These are phyloP conservation scores for Napeogenes inachia DNA, from an alignment of 2,888 invertebrate species.

Conservation along the genomic window DNA sequence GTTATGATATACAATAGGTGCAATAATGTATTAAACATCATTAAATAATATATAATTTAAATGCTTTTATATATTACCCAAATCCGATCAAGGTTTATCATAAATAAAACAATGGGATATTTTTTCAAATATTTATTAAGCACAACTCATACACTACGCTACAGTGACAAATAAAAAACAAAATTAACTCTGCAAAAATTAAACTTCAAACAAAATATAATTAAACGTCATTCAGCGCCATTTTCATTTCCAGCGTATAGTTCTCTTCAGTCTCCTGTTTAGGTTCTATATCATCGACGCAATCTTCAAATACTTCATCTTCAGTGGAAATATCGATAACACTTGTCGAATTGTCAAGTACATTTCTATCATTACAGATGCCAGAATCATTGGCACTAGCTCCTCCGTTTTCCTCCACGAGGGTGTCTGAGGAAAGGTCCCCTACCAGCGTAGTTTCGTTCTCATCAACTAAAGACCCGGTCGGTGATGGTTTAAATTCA, in stretches of 20 bases:
- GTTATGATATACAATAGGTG: too few relatives aligned
- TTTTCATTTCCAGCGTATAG: slow-evolving; percentile 67
- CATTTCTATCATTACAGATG: slow-evolving; percentile 32
- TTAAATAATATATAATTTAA: too few relatives aligned
- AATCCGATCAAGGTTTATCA: too few relatives aligned
- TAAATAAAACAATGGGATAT: too few relatives aligned
- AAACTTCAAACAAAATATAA: slow-evolving; percentile 9
- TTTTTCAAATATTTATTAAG: too few relatives aligned
- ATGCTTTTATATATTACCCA: too few relatives aligned
- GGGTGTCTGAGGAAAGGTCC: slow-evolving; percentile 44
- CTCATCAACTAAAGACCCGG: slow-evolving; percentile 43
- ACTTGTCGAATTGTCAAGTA: slow-evolving; percentile 15
- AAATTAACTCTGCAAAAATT: slow-evolving; percentile 2
- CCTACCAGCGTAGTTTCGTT: slow-evolving; percentile 51
- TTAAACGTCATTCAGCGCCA: slow-evolving; percentile 21
- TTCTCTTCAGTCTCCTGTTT: slow-evolving; percentile 42
- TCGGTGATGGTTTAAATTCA: slow-evolving; percentile 40
- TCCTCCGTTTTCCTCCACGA: slow-evolving; percentile 45
- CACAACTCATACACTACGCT: too few relatives aligned
- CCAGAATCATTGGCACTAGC: slow-evolving; percentile 36
- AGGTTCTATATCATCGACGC: slow-evolving; percentile 42
- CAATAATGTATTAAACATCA: too few relatives aligned
- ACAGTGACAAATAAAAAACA: slow-evolving; percentile 4
- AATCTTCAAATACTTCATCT: slow-evolving; percentile 61
- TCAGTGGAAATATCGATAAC: slow-evolving; percentile 32